Evolutionary conservation across 2,113 vertebrate species (phyloP).

Genomic region (Gambusia affinis): DNA sequence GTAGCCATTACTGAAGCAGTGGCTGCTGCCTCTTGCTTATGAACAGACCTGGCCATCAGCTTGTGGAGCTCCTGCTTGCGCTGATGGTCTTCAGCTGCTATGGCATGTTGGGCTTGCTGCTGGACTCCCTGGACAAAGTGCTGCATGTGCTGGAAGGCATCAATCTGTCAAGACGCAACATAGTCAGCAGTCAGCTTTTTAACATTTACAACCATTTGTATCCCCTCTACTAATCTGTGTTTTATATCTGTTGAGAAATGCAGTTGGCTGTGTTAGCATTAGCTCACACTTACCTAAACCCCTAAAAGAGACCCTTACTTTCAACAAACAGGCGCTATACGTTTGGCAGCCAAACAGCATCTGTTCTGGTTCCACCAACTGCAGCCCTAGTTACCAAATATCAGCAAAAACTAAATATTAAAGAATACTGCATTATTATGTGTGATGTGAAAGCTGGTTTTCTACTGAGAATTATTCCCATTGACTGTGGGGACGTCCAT

Average conservation of each 20-base stretch:
- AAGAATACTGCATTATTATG: not conserved
- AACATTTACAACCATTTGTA: not conserved
- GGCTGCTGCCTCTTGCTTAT: not conserved
- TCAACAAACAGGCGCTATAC: not conserved
- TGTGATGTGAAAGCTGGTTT: not conserved
- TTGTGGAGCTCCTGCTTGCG: slow-evolving; percentile 97
- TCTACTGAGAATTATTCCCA: not conserved
- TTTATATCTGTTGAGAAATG: slow-evolving; percentile 7
- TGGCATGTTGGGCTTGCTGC: slow-evolving; percentile 93
- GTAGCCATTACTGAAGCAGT: not conserved
- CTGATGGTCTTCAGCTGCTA: slow-evolving; percentile 93
- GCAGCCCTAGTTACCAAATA: slow-evolving; percentile 3
- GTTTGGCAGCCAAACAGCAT: slow-evolving; percentile 8
- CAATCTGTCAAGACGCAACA: slow-evolving; percentile 81
- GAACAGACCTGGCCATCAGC: slow-evolving; percentile 95
- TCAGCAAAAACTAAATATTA: not conserved
- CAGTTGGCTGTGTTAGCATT: slow-evolving; percentile 49
- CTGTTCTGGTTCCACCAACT: slow-evolving; percentile 5
- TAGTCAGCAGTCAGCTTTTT: not conserved
- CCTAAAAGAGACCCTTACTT: slow-evolving; percentile 54
- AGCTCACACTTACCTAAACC: slow-evolving; percentile 72
- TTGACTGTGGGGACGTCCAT: not conserved
- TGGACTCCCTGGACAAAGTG: slow-evolving; percentile 97
- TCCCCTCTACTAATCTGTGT: not conserved
- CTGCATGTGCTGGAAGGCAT: slow-evolving; percentile 98